Evolutionary conservation across 2,113 vertebrate species (phyloP).

Genomic region (Dolichotis patagonum): DNA sequence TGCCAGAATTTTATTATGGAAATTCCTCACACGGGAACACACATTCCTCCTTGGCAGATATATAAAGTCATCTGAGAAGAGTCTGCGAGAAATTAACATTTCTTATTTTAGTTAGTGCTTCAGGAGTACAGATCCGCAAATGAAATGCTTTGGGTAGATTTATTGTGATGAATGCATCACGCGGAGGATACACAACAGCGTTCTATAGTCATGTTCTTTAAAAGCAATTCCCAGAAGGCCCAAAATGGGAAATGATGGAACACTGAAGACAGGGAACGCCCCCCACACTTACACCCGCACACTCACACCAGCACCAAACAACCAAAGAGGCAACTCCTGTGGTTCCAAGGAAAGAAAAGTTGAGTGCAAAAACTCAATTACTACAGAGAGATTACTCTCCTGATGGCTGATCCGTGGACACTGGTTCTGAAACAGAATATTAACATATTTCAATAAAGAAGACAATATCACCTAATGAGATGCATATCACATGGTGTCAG

Average conservation of each 20-base stretch:
- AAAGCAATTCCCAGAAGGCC: constrained; percentile 60
- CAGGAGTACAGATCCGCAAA: constrained; percentile 57
- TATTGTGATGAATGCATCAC: constrained; percentile 40
- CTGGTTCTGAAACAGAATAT: neutral
- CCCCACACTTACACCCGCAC: too few relatives aligned
- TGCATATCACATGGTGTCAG: neutral
- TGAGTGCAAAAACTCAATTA: neutral
- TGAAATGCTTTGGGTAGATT: neutral
- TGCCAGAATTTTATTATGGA: constrained; percentile 75
- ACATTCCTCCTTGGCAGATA: constrained; percentile 68
- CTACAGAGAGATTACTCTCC: constrained; percentile 20
- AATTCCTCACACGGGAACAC: constrained; percentile 65
- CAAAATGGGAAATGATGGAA: constrained; percentile 30
- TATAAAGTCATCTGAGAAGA: constrained; percentile 71
- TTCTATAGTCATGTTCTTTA: constrained; percentile 61
- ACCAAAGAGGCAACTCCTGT: neutral
- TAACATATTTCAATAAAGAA: constrained; percentile 12
- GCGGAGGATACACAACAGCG: neutral
- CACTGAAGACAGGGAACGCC: neutral
- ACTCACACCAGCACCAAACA: neutral
- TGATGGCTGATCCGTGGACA: neutral
- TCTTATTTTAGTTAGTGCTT: constrained; percentile 71
- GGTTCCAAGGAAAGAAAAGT: neutral
- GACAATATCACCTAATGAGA: neutral
- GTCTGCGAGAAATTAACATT: constrained; percentile 73